Evolutionary conservation across 2,888 invertebrate species (phyloP).

Genomic region (Opisthograptis luteolata): DNA sequence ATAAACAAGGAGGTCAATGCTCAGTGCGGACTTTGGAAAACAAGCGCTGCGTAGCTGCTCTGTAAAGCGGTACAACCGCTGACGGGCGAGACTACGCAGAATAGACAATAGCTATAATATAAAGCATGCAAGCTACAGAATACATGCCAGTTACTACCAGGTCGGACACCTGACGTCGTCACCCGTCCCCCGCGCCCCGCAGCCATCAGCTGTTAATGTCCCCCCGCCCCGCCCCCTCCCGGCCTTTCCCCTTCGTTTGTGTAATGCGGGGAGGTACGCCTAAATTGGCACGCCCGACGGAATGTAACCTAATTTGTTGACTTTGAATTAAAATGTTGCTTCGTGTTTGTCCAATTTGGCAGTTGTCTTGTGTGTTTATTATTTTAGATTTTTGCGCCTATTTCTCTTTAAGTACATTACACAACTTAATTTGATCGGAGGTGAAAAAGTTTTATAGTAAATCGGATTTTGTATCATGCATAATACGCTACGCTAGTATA

Average conservation of each 20-base stretch:
- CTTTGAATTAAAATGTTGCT: conserved; percentile 24
- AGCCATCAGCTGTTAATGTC: conserved; percentile 82
- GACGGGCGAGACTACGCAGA: conserved; percentile 28
- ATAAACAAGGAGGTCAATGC: conserved; percentile 82
- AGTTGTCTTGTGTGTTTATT: conserved; percentile 10
- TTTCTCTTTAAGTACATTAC: too few relatives aligned
- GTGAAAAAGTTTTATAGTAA: too few relatives aligned
- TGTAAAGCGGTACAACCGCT: conserved; percentile 63
- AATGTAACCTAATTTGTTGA: conserved; percentile 34
- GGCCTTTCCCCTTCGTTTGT: conserved; percentile 84
- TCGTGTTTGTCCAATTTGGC: conserved; percentile 23
- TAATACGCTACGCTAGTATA: too few relatives aligned
- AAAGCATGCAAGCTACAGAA: conserved; percentile 9
- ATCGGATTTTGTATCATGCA: too few relatives aligned
- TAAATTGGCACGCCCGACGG: conserved; percentile 46
- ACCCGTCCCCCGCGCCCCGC: conserved; percentile 51
- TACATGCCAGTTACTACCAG: conserved; percentile 34
- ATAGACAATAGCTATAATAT: conserved; percentile 1
- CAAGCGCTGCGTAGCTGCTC: conserved; percentile 70
- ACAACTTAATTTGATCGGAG: too few relatives aligned
- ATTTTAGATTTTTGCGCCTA: too few relatives aligned
- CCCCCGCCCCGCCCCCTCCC: conserved; percentile 60
- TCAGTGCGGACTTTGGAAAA: conserved; percentile 48
- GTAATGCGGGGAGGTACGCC: conserved; percentile 78
- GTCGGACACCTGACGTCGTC: conserved; percentile 80